Base-by-base conservation (phyloP, 2,888 invertebrate species). In the Habroteleia sp. region DNA sequence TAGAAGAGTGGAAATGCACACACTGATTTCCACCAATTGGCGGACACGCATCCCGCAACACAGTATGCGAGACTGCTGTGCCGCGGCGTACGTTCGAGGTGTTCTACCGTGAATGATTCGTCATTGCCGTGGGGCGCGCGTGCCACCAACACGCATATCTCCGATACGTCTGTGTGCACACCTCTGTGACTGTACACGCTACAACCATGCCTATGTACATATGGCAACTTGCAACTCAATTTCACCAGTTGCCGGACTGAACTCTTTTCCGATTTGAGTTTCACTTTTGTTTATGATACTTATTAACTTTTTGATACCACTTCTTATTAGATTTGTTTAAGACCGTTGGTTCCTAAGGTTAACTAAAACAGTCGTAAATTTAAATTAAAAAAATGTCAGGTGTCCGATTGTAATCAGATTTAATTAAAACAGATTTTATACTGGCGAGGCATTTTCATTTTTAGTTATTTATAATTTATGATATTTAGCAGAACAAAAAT, bases 71-170 rank as follows among this genome's bases (percentile, higher is more conserved):
- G 54, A 60, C 46, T 60, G 42, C 74, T 75, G 77, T 75, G 80
- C 79, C 48, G 72, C 41, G 50, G 63, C 71, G 63, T 60, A 77
- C 73, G 69, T 65, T 75, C 82, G 87, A 87, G 87, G 87, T 86
- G 87, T 87, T 85, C 86, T 85, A 86, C 84, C 86, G 84, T 85
- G 86, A 86, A 88, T 87, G 87, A 88, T 87, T 87, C 88, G 88
- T 88, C 88, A 88, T 88, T 85, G 88, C 88, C 87, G 86, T 82
- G 85, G 87, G 87, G 85, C 85, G 85, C 87, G 87, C 86, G 88
- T 85, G 87, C 86, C 86, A 83, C 85, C 80, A 82, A 84, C 82
- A 84, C 85, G 74, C 23, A 27, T 23, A 20, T 8, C 27, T 54
- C 50, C 42, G 48, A 54, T 56, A 42, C 68, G 66, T 66, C 62